Percentiles rank a stretch among this genome's conserved stretches.
Evolutionary conservation across 1,140 invertebrate species (phyloP).

Genomic region (Cyclina sinensis): DNA sequence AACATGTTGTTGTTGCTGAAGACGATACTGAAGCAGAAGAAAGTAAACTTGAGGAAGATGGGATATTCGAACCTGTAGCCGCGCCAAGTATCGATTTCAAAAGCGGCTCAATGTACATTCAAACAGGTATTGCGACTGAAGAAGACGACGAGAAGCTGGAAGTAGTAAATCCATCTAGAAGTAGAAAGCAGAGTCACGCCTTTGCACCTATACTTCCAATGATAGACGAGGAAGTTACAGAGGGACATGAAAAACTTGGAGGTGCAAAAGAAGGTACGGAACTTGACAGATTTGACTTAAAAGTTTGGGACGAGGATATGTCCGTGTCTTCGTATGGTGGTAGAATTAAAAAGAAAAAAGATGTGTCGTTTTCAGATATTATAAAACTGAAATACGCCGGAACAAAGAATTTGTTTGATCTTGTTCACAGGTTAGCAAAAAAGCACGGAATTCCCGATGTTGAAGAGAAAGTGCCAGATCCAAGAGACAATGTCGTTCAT

Average conservation of each 20-base stretch:
- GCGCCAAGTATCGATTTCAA: slow-evolving; percentile 38
- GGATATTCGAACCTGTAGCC: neutral
- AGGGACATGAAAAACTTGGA: neutral
- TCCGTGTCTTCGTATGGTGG: slow-evolving; percentile 58
- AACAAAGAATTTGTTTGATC: slow-evolving; percentile 60
- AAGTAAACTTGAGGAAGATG: neutral
- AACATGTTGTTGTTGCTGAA: neutral
- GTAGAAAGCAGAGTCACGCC: slow-evolving; percentile 29
- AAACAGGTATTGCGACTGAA: slow-evolving; percentile 9
- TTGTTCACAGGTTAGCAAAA: slow-evolving; percentile 59
- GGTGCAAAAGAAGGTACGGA: neutral
- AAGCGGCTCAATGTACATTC: slow-evolving; percentile 34
- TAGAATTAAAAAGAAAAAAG: slow-evolving; percentile 48
- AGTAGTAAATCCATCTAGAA: neutral
- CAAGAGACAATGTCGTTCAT: slow-evolving; percentile 61
- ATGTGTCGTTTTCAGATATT: slow-evolving; percentile 63
- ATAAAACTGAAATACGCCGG: slow-evolving; percentile 63
- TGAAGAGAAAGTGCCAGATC: slow-evolving; percentile 59
- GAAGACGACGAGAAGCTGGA: neutral
- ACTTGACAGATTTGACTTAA: slow-evolving; percentile 51
- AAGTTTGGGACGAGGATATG: slow-evolving; percentile 44
- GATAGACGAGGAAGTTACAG: slow-evolving; percentile 54
- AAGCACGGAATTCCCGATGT: slow-evolving; percentile 63
- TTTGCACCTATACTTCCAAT: slow-evolving; percentile 58
- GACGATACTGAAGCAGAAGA: neutral